Percentiles rank a stretch among this genome's conserved stretches.
These are phyloP conservation scores for Ameiurus melas DNA, from an alignment of 2,113 vertebrate species.

Conservation along the genomic window DNA sequence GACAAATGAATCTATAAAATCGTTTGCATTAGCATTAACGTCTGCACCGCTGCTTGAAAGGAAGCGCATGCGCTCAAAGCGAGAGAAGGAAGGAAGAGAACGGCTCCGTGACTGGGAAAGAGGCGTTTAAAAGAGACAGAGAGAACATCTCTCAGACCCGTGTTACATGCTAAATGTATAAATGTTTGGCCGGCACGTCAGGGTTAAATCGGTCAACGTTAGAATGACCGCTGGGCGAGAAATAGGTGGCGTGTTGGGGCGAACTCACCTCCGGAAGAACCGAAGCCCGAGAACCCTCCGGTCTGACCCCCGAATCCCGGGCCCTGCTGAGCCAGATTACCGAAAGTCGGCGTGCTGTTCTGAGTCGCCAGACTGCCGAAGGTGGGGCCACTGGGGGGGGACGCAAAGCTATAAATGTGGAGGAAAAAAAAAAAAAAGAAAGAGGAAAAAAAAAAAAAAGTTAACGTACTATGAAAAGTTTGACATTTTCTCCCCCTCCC, in stretches of 20 bases:
- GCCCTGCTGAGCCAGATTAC: conserved; percentile 81
- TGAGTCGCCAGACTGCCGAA: conserved; percentile 87
- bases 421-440: background rate
- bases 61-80: background rate
- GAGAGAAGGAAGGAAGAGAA: background rate
- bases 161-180: background rate
- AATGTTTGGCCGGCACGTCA: background rate
- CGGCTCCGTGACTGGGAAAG: background rate
- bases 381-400: conserved; percentile 71
- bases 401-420: conserved; percentile 79
- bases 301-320: conserved; percentile 79
- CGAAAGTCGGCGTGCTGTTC: conserved; percentile 78
- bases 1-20: conserved; percentile 8
- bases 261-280: conserved; percentile 74
- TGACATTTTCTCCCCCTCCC: background rate
- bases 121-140: background rate
- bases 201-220: background rate
- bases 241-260: background rate
- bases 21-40: background rate
- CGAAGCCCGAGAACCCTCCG: conserved; percentile 83
- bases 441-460: background rate
- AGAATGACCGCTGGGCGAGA: background rate
- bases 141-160: background rate
- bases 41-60: background rate
- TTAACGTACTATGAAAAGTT: background rate